phyloP scores from a whole-genome alignment of 53 echinoderm and acorn worm species.

The Patiria pectinifera region DNA sequence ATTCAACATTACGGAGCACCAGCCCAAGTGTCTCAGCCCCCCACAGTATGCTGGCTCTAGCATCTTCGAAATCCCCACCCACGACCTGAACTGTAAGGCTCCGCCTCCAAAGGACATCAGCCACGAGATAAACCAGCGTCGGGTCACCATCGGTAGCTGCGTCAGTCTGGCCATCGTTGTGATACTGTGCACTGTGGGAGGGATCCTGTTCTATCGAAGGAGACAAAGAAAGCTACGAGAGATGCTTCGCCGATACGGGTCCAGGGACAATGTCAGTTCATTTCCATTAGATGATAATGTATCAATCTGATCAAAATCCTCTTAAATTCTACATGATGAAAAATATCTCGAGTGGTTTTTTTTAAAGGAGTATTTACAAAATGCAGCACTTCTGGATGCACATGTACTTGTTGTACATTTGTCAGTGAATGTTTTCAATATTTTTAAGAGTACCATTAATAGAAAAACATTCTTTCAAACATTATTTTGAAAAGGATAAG shows the following conservation, averaged over 20 bases:
- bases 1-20: slow-evolving; percentile 45
- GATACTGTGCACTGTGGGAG: slow-evolving; percentile 22
- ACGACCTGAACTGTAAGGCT: slow-evolving; percentile 35
- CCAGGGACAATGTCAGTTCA: slow-evolving; percentile 25
- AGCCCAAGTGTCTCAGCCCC: slow-evolving; percentile 54
- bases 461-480: too few relatives aligned
- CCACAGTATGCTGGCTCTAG: slow-evolving; percentile 21
- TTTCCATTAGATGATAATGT: slow-evolving; percentile 61
- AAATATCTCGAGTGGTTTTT: neutral
- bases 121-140: slow-evolving; percentile 21
- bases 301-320: slow-evolving; percentile 23
- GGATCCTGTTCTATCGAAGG: slow-evolving; percentile 43
- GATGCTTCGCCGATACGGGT: slow-evolving; percentile 19
- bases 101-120: slow-evolving; percentile 20
- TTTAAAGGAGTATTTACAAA: neutral
- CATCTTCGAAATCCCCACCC: slow-evolving; percentile 57
- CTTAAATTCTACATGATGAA: neutral
- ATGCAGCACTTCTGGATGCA: neutral
- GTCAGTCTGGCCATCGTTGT: slow-evolving; percentile 37
- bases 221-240: slow-evolving; percentile 39
- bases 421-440: neutral
- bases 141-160: slow-evolving; percentile 42
- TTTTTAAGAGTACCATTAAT: too few relatives aligned
- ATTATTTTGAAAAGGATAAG: too few relatives aligned
- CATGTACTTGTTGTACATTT: neutral